phyloP scores from a whole-genome alignment of 1,140 invertebrate species.

The Diachasma alloeum region DNA sequence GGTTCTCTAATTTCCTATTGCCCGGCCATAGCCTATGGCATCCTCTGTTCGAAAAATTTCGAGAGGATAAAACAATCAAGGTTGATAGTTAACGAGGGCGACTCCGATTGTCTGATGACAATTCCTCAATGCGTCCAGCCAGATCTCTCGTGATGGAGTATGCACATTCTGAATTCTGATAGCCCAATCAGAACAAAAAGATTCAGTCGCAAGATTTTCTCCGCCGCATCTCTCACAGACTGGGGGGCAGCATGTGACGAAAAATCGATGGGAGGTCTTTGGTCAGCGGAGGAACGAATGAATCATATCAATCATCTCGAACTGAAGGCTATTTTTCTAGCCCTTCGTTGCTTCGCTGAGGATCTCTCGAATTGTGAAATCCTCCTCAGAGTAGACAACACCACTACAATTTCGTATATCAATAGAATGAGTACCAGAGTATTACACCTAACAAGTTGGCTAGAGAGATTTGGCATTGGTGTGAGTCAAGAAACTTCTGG shows the following conservation, averaged over 20 bases:
- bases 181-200: neutral
- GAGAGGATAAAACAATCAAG: neutral
- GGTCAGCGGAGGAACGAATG: too few species aligned
- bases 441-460: neutral
- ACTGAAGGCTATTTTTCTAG: too few species aligned
- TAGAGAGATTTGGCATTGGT: conserved; percentile 34
- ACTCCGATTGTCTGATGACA: neutral
- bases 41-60: neutral
- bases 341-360: too few species aligned
- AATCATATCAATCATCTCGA: too few species aligned
- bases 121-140: neutral
- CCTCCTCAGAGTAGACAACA: too few species aligned
- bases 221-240: too few species aligned
- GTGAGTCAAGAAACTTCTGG: conserved; percentile 20
- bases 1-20: neutral
- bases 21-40: neutral
- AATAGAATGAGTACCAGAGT: neutral
- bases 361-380: too few species aligned
- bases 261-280: too few species aligned
- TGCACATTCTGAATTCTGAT: neutral
- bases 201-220: too few species aligned
- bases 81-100: neutral
- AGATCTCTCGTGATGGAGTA: neutral
- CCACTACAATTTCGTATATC: too few species aligned
- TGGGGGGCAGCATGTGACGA: too few species aligned